Percentiles rank a stretch among this genome's conserved stretches.
Conservation (phyloP, 2,888 invertebrate genomes). For the Ophioninae sp. region DNA sequence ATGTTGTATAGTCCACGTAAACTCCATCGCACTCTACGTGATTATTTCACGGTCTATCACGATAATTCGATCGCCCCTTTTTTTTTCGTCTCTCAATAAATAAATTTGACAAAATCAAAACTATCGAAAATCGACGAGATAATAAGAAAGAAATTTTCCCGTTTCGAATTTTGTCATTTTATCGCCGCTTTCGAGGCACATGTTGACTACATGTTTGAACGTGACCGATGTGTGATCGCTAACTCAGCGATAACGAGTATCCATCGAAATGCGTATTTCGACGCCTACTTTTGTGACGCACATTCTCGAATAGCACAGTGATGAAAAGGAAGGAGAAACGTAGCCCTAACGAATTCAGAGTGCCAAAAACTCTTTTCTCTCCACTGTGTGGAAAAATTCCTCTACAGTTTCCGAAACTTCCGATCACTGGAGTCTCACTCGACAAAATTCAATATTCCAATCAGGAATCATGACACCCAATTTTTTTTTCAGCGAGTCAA, state of each 20-base stretch:
- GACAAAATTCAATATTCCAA: too few relatives aligned
- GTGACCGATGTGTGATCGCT: constrained; percentile 41
- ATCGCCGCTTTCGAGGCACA: constrained; percentile 44
- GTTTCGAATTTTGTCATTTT: constrained; percentile 36
- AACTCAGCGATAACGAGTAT: constrained; percentile 46
- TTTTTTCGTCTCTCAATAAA: not conserved
- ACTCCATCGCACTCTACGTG: constrained; percentile 69
- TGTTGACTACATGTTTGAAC: constrained; percentile 62
- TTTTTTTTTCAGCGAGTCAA: too few relatives aligned
- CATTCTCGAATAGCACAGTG: constrained; percentile 48
- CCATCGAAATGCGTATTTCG: constrained; percentile 27
- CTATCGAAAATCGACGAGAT: not conserved
- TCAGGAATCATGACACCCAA: too few relatives aligned
- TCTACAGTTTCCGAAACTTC: not conserved
- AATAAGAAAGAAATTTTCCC: constrained; percentile 23
- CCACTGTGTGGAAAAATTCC: not conserved
- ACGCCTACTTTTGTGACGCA: constrained; percentile 54
- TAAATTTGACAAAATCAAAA: not conserved
- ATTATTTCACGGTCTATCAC: not conserved
- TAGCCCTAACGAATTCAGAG: not conserved
- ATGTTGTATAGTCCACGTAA: constrained; percentile 74
- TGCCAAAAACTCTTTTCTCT: not conserved
- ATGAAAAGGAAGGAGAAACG: not conserved
- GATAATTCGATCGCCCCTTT: not conserved
- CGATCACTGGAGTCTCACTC: too few relatives aligned